These are phyloP conservation scores for Amblyornis subalaris DNA, from an alignment of 2,113 vertebrate species.

Conservation along the genomic window DNA sequence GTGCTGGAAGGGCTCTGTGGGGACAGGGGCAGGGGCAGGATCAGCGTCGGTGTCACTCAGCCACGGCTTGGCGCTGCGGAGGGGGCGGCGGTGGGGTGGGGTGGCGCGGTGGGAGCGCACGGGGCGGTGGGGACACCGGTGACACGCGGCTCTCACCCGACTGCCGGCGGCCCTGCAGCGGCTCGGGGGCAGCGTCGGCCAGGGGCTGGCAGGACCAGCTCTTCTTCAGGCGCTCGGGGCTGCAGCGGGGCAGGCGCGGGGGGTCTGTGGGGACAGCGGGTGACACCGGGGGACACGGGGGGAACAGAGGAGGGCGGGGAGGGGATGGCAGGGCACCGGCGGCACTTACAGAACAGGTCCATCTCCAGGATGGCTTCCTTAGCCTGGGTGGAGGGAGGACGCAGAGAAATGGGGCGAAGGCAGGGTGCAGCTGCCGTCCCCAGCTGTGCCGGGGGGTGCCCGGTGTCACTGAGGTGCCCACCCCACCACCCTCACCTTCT, in stretches of 20 bases:
- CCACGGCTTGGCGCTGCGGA: too few relatives aligned
- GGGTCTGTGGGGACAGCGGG: neutral
- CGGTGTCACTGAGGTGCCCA: neutral
- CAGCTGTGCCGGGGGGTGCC: accelerated
- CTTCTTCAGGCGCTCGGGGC: slow-evolving; percentile 87
- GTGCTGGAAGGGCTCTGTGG: slow-evolving; percentile 59
- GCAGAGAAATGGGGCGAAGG: neutral
- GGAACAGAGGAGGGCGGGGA: neutral
- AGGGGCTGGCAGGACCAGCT: slow-evolving; percentile 70
- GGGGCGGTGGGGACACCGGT: neutral
- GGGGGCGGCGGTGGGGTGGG: accelerated
- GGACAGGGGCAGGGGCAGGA: neutral
- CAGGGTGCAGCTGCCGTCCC: neutral
- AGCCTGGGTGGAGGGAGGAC: slow-evolving; percentile 71
- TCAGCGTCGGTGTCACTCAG: neutral
- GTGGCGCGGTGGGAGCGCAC: neutral
- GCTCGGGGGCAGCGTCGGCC: neutral
- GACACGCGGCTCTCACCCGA: slow-evolving; percentile 74
- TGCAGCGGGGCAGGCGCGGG: slow-evolving; percentile 79
- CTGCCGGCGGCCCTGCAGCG: slow-evolving; percentile 77
- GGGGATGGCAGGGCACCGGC: neutral
- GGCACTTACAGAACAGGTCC: slow-evolving; percentile 86
- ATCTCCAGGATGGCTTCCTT: slow-evolving; percentile 91
- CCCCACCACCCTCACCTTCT: slow-evolving; percentile 74
- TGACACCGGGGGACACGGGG: neutral